phyloP scores from a whole-genome alignment of 2,888 invertebrate genomes.

The Octodonta nipae region DNA sequence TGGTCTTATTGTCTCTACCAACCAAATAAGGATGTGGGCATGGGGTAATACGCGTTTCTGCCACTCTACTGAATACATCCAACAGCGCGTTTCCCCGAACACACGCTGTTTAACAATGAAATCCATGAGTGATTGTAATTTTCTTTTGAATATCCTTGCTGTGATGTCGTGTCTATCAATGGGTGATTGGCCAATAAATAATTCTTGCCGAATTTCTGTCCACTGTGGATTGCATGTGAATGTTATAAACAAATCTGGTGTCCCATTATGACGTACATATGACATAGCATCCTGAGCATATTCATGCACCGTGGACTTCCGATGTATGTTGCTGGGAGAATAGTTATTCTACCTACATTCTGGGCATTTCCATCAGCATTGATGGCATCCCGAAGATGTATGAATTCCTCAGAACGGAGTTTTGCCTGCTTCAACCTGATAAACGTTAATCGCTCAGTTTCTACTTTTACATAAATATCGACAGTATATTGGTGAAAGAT shows the following conservation, averaged over 20 bases:
- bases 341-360: conserved; percentile 16
- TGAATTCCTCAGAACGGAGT: conserved; percentile 25
- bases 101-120: background rate
- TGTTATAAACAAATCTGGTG: conserved; percentile 22
- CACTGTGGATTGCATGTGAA: conserved; percentile 23
- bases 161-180: background rate
- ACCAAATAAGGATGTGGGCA: too few species aligned
- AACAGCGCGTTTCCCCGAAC: background rate
- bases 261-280: conserved; percentile 25
- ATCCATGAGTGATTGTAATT: background rate
- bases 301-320: conserved; percentile 26
- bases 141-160: background rate
- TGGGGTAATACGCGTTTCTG: too few species aligned
- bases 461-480: conserved; percentile 19
- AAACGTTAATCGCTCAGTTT: conserved; percentile 26
- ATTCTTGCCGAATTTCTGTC: conserved; percentile 9
- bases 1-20: background rate
- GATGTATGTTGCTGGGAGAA: conserved; percentile 19
- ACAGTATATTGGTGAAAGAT: background rate
- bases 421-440: conserved; percentile 24
- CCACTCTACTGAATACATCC: conserved; percentile 1
- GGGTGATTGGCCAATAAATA: conserved; percentile 11
- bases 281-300: conserved; percentile 25
- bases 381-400: conserved; percentile 28
- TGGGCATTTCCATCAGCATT: conserved; percentile 16